Evolutionary conservation across 2,888 invertebrate genomes (phyloP), one percentile per base, ranked within the genome.

Genomic region (Tinea trinotella): DNA sequence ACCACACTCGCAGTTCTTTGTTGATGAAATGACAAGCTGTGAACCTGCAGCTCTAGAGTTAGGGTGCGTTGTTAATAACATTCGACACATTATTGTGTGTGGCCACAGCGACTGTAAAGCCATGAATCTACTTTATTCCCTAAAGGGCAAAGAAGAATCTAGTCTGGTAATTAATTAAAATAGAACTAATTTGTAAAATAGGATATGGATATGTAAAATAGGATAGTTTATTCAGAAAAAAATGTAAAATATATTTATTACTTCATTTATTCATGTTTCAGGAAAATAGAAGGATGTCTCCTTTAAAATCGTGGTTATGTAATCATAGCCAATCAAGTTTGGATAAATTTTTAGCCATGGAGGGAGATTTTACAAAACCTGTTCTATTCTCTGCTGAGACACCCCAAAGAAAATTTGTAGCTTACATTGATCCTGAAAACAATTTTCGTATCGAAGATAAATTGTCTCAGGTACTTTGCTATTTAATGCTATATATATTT

Each of bases 61-160:
- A 54, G 97, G 96, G 18, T 98, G 98, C 73, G 91, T 97, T 15
- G 89, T 96, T 36, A 97, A 97, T 70, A 91, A 95, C 63, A 95
- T 98, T 59, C 88, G 93, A 57, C 96, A 98, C 69, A 91, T 98
- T 36, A 94, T 98, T 59, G 96, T 99, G 2, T 98, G 98, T 70
- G 99, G 99, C 0, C 98, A 99, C 72, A 97, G 98, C 58, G 98
- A 99, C 72, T 99, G 99, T 74, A 98, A 98, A 89, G 98, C 98
- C 2, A 98, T 98, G 92, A 97, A 97, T 87, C 88, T 97, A 55
- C 84, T 98, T 1, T 94, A 96, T 71, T 90, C 92, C 65, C 77
- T 98, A 55, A 91, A 91, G 65, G 92, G 93, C 77, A 90, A 91
- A 60, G 90, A 94, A 68, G 92, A 92, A 74, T 89, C 94, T 1